Conservation (phyloP, 1,140 invertebrate genomes). For the Capitella teleta region DNA sequence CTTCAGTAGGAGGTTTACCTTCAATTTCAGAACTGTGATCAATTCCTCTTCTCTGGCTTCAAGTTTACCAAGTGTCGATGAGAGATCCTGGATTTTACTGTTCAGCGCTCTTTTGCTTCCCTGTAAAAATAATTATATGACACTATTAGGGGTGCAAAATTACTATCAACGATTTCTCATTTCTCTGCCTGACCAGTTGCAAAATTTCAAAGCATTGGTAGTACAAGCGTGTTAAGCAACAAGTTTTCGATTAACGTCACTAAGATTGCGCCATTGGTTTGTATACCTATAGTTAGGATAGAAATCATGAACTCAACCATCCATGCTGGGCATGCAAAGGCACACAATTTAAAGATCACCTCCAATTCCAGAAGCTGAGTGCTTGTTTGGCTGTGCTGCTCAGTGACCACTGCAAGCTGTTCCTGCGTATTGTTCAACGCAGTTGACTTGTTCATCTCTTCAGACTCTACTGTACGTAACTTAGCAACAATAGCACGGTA, state of each 20-base stretch:
- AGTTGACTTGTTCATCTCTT: constrained; percentile 3
- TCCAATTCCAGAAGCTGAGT: constrained; percentile 10
- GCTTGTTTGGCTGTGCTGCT: constrained; percentile 8
- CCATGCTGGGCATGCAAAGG: not conserved
- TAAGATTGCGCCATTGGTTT: too few species aligned
- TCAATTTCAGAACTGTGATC: constrained; percentile 18
- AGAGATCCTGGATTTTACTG: too few species aligned
- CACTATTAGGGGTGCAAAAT: too few species aligned
- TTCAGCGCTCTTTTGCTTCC: too few species aligned
- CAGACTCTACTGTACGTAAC: constrained; percentile 5
- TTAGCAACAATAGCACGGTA: constrained; percentile 3
- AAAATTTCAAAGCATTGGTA: too few species aligned
- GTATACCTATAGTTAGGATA: too few species aligned
- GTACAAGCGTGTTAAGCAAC: too few species aligned
- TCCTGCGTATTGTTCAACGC: constrained; percentile 12
- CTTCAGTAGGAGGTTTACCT: constrained; percentile 17
- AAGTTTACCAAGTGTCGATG: constrained; percentile 10
- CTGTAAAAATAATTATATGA: too few species aligned
- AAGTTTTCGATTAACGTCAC: too few species aligned
- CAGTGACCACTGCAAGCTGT: constrained; percentile 11
- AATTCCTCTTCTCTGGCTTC: constrained; percentile 23
- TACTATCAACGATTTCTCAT: too few species aligned
- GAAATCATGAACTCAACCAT: not conserved
- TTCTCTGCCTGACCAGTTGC: too few species aligned
- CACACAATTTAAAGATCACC: constrained; percentile 4